Base-by-base conservation (phyloP, 2,797 vertebrate species). In the Orientallactaga sibirica region DNA sequence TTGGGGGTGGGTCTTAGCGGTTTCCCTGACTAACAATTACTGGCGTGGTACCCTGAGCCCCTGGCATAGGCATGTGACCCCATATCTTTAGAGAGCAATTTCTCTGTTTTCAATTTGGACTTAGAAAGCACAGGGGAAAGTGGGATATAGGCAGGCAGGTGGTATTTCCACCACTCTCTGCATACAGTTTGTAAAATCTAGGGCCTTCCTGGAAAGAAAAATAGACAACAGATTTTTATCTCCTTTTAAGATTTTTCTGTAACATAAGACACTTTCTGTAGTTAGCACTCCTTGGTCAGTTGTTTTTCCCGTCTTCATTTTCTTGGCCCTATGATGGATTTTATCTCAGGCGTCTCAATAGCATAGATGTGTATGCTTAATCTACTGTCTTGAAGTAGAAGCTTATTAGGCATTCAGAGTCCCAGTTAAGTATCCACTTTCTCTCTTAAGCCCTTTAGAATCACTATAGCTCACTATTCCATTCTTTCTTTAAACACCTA, bases 51-150 rank as follows among this genome's bases (percentile, higher is more conserved):
- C 68, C 15, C 5, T 33, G 68, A 37, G 33, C 70, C 16, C 33
- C 15, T 71, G 67, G 11, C 27, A 68, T 29, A 70, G 67, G 67
- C 20, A 16, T 15, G 7, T 76, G 27, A 73, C 29, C 86, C 24
- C 58, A 0, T 27, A 1, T 78, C 55, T 86, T 74, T 52, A 43
- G 3, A 78, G 61, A 55, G 43, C 67, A 58, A 2, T 55, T 68
- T 81, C 20, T 61, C 24, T 73, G 80, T 64, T 92, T 86, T n/a
- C 77, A 48, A 82, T n/a, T 48, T 76, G 33, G 52, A 90, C 37
- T 22, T 85, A 33, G 75, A 22, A 48, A 33, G 27, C 74, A 0
- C 1, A 0, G 29, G 22, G 11, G 12, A 1, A 14, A 11, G 3
- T 7, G 2, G 20, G 33, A 10, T 75, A 7, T 62, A 43, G 52